Evolutionary conservation across 2,797 vertebrate species (phyloP), one percentile per base, ranked within the genome.

Genomic region (Ctenopoma kingsleyae): DNA sequence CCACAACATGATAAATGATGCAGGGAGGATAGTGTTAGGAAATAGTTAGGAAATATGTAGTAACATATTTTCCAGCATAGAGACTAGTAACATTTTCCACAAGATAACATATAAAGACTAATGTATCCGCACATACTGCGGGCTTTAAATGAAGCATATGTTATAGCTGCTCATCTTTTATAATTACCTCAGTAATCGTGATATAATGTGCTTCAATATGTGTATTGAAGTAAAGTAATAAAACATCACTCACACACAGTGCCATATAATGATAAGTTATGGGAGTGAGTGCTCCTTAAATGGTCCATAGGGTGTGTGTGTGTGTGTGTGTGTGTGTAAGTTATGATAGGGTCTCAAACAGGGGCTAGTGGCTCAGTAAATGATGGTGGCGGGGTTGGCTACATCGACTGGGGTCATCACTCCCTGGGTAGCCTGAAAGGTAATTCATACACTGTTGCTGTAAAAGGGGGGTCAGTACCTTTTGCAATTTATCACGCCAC

Each of bases 1-100:
- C 81, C 86, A 84, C 80, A 80, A 81, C 84, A 78, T 91, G 89
- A 92, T 91, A 90, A 89, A 92, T 89, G 90, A 88, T 90, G 80
- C 87, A 77, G 77, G 49, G 62, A 72, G 72, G 55, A 69, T 51
- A 55, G 76, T 65, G 71, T 76, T 82, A 56, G 82, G 69, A 86
- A 80, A 81, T 60, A 58, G 54, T 71, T 66, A 27, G 64, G 41
- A 86, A 82, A 83, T 67, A 76, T 81, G 59, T 70, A 63, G 62
- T 30, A 66, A 66, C 58, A 65, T 56, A 80, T 81, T 80, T 83
- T 57, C 57, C 60, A 72, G 62, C 52, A 65, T n/a, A 35, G 16
- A 74, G 49, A 75, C 58, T 20, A 65, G 47, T 46, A 68, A 32
- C 64, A 66, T 20, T 54, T 67, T 60, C 58, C 32, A 46, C 8